Evolutionary conservation across 2,888 invertebrate genomes (phyloP), one percentile per base, ranked within the genome.

Genomic region (Nomada goodeniana): DNA sequence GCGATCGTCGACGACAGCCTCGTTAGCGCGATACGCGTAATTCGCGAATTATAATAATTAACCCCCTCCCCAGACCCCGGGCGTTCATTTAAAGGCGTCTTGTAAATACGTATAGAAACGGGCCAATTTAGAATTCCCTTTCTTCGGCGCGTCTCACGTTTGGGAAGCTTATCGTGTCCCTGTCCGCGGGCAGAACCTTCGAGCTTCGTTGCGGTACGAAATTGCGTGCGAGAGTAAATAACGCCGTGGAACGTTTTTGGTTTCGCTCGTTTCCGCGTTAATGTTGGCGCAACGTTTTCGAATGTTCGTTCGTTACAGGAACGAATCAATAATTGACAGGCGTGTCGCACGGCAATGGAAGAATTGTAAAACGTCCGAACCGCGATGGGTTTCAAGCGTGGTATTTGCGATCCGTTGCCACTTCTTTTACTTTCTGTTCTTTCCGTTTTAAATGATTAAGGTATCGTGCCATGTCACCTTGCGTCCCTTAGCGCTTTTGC

Each of bases 11-110:
- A 82, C 80, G 83, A 85, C 65, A 83, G 77, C 78, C 80, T 88
- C 83, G 85, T 88, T 86, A 88, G 86, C 86, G 89, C 88, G 88
- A 89, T 86, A 87, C 80, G 84, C 87, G 79, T 85, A 84, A 86
- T 53, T 59, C 68, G 70, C 74, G 65, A 60, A 52, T 72, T 77
- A 78, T 76, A 61, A 78, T 73, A 68, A 82, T 82, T 76, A 72
- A 73, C 72, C 61, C 23, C 23, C 23, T 23, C 63, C 67, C 61
- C 60, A 63, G 69, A 69, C 53, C 26, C 47, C 65, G 53, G 63
- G 57, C 67, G 75, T 50, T 69, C 75, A 64, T 86, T 82, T 70
- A 79, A 80, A 81, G 79, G 67, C 82, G 81, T 73, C 80, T 76
- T 88, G 88, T 88, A 88, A 86, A 88, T 88, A 88, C 73, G 63